phyloP scores from a whole-genome alignment of 2,797 vertebrate genomes.

The Eulemur mongoz region DNA sequence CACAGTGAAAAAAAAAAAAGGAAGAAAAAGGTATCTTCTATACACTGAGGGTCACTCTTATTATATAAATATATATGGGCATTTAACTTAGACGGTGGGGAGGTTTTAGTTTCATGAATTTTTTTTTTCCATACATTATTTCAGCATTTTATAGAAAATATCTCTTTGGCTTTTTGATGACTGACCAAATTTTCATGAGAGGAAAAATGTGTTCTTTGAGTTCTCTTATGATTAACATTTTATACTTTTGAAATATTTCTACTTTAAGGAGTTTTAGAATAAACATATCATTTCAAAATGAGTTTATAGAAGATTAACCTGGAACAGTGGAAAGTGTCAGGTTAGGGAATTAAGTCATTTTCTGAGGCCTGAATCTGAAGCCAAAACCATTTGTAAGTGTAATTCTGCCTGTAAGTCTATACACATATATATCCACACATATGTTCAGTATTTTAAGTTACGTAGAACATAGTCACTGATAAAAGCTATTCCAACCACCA shows the following conservation, averaged over 20 bases:
- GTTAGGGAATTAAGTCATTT: constrained; percentile 80
- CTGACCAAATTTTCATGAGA: constrained; percentile 80
- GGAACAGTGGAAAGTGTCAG: constrained; percentile 79
- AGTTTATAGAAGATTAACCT: constrained; percentile 80
- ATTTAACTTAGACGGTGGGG: constrained; percentile 85
- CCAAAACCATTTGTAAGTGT: constrained; percentile 81
- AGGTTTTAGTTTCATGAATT: constrained; percentile 86
- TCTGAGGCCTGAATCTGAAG: constrained; percentile 79
- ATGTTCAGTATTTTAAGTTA: constrained; percentile 56
- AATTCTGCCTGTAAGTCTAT: constrained; percentile 69
- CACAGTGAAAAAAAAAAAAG: constrained; percentile 51
- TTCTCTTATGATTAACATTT: constrained; percentile 75
- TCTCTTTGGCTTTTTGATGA: constrained; percentile 76
- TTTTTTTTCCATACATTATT: constrained; percentile 83
- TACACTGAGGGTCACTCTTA: constrained; percentile 86
- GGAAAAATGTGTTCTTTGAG: constrained; percentile 78
- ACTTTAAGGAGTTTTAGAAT: constrained; percentile 74
- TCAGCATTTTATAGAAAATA: constrained; percentile 81
- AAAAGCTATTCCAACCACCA: constrained; percentile 57
- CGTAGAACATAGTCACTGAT: constrained; percentile 75
- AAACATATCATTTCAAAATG: constrained; percentile 82
- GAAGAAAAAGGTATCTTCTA: constrained; percentile 85
- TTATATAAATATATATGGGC: constrained; percentile 91
- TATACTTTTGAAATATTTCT: constrained; percentile 83
- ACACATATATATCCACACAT: constrained; percentile 70